Conservation (phyloP, 2,113 vertebrate species). For the Zosterops japonicus region DNA sequence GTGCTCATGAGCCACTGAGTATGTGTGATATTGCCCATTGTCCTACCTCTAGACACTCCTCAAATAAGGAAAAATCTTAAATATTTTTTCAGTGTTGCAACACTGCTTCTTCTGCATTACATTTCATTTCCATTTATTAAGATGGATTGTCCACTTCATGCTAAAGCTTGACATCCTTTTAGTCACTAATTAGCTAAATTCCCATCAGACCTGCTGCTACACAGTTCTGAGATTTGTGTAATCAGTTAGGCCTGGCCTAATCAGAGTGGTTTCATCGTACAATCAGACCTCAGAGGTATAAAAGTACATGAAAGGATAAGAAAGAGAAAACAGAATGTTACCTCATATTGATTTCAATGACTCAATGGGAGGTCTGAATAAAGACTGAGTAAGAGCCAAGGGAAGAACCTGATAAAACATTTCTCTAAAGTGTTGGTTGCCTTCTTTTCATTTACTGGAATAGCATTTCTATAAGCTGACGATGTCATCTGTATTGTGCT, state of each 20-base stretch:
- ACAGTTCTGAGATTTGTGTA: background rate
- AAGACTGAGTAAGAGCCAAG: background rate
- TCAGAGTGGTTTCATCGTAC: background rate
- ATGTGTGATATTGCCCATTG: background rate
- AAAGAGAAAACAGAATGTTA: background rate
- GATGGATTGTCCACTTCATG: background rate
- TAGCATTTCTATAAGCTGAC: background rate
- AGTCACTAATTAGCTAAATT: slow-evolving; percentile 25
- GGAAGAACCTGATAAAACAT: background rate
- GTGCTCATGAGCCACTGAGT: background rate
- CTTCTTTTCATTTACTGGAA: background rate
- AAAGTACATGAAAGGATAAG: background rate
- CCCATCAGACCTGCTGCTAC: background rate
- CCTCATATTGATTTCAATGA: background rate
- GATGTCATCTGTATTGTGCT: background rate
- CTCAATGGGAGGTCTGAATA: background rate
- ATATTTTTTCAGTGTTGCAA: background rate
- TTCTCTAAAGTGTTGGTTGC: background rate
- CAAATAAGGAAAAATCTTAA: background rate
- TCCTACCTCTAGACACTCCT: background rate
- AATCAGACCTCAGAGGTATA: background rate
- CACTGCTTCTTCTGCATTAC: background rate
- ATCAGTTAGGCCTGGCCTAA: background rate
- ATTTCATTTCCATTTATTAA: background rate
- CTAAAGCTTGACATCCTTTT: slow-evolving; percentile 17